phyloP scores from a whole-genome alignment of 2,888 invertebrate species.

The Eucera pruinosa region DNA sequence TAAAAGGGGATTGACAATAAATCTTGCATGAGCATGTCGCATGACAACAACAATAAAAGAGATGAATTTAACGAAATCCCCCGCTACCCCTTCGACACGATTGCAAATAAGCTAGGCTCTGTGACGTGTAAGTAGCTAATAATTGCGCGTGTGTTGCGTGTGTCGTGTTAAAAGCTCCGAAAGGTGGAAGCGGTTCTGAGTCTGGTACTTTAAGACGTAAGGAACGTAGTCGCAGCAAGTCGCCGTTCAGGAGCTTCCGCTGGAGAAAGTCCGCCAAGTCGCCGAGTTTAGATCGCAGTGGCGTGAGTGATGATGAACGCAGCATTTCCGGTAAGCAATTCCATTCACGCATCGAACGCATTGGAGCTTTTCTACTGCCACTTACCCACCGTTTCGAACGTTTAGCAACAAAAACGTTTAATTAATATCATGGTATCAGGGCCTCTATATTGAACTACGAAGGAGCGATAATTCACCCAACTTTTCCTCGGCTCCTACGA shows the following conservation, averaged over 20 bases:
- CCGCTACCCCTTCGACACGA: constrained; percentile 25
- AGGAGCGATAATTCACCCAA: no score
- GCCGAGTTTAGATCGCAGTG: constrained; percentile 88
- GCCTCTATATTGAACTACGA: no score
- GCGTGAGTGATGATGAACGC: constrained; percentile 93
- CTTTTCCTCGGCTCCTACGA: no score
- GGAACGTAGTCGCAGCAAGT: constrained; percentile 96
- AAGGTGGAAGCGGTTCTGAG: constrained; percentile 81
- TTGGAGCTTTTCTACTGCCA: neutral
- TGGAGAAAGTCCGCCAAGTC: constrained; percentile 91
- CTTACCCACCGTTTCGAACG: constrained; percentile 1
- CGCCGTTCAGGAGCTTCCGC: constrained; percentile 96
- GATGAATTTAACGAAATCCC: neutral
- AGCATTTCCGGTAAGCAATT: constrained; percentile 84
- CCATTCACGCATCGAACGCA: constrained; percentile 14
- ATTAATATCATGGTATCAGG: no score
- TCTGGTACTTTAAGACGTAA: constrained; percentile 85
- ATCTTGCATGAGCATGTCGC: constrained; percentile 77
- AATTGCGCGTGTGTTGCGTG: constrained; percentile 72
- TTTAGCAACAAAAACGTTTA: neutral
- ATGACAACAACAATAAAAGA: constrained; percentile 36
- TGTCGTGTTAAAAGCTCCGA: constrained; percentile 78
- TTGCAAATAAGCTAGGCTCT: constrained; percentile 53
- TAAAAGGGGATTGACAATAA: neutral
- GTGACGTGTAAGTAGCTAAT: constrained; percentile 75